Conservation (phyloP, 2,113 vertebrate species). For the Cyanistes caeruleus region DNA sequence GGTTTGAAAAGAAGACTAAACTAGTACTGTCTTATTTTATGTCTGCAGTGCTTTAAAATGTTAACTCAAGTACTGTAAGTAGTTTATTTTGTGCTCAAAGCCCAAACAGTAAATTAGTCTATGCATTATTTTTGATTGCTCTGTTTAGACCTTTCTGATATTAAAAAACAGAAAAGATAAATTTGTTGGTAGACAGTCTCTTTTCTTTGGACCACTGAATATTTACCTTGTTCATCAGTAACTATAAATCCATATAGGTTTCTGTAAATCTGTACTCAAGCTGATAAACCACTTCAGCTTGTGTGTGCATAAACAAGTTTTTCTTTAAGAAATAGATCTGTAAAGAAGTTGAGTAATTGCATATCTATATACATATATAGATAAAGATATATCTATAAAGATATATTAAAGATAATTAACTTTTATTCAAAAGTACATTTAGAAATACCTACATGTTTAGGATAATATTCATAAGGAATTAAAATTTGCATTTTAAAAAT, state of each 20-base stretch:
- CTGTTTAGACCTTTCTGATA: not conserved
- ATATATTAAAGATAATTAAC: not conserved
- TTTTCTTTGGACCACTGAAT: not conserved
- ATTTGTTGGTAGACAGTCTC: not conserved
- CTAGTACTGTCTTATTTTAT: not conserved
- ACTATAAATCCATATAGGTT: not conserved
- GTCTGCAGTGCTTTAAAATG: not conserved
- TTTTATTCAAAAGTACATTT: not conserved
- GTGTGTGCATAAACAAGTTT: fast-evolving
- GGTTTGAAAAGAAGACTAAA: not conserved
- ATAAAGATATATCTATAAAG: not conserved
- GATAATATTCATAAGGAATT: not conserved
- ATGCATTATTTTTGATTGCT: not conserved
- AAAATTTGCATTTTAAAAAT: not conserved
- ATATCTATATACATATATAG: not conserved
- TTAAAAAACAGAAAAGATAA: not conserved
- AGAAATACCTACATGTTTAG: not conserved
- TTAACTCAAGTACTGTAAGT: not conserved
- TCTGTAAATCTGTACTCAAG: not conserved
- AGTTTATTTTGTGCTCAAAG: not conserved
- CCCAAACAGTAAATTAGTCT: not conserved
- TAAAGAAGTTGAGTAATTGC: not conserved
- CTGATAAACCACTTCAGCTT: not conserved
- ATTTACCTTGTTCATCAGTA: not conserved
- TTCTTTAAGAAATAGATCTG: not conserved